A percentile compares a stretch with the other conserved stretches of the same genome.
phyloP scores from a whole-genome alignment of 2,888 invertebrate species.

The Lepidocyrtinus sp. region DNA sequence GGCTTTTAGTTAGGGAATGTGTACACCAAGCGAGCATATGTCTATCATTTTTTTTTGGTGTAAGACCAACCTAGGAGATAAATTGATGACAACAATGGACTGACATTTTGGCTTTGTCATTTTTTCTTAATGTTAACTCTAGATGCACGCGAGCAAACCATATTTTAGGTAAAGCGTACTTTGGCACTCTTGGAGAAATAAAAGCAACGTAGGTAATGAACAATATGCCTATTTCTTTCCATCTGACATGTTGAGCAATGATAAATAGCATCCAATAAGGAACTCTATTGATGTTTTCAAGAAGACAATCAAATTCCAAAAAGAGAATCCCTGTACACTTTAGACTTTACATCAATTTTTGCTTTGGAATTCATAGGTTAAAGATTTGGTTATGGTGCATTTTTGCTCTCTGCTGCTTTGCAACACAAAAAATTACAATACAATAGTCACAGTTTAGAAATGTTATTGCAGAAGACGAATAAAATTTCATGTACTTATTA shows the following conservation, averaged over 20 bases:
- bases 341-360: neutral
- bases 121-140: conserved; percentile 17
- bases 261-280: conserved; percentile 33
- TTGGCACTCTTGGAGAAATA: neutral
- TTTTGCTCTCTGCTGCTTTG: conserved; percentile 27
- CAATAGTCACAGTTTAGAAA: conserved; percentile 29
- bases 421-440: conserved; percentile 33
- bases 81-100: conserved; percentile 42
- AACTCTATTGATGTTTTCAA: conserved; percentile 25
- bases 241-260: conserved; percentile 4
- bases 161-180: neutral
- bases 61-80: conserved; percentile 1
- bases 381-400: conserved; percentile 32
- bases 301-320: conserved; percentile 2
- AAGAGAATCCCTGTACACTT: neutral
- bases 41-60: too few relatives aligned
- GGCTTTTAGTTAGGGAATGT: conserved; percentile 2
- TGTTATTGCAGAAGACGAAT: neutral
- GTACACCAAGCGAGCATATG: too few relatives aligned
- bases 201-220: neutral
- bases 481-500: conserved; percentile 5
- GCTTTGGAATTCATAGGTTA: neutral
- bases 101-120: conserved; percentile 49
- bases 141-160: neutral
- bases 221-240: conserved; percentile 1